Evolutionary conservation across 1,140 invertebrate species (phyloP), one percentile per base, ranked within the genome.

Genomic region (Asobara japonica): DNA sequence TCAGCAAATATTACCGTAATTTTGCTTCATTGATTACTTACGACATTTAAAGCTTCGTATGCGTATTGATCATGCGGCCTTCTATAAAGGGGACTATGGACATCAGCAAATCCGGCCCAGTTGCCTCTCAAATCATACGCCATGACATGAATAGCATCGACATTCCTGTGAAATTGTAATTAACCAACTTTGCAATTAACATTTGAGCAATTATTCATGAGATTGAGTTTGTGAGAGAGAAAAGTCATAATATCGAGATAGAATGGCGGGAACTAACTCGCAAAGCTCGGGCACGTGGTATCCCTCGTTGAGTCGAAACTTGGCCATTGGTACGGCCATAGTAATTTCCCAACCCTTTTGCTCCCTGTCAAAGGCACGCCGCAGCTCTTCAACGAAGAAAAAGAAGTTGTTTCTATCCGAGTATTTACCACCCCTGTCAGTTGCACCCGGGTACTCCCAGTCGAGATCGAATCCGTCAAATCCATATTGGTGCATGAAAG

Each of bases 51-150:
- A 82, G 92, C 94, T 82, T 95, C 94, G 79, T 96, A 96, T 30
- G 93, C 94, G 88, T 93, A 96, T 81, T 96, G 93, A 84, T 96
- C 95, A 76, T 94, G 92, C 0, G 94, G 94, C 70, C 95, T 86
- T 80, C 91, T 93, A 79, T 95, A 96, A 0, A 96, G 88, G 3
- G 95, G 94, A 78, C 94, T 95, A 79, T 96, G 95, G 0, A 93
- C 92, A 79, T 96, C 95, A 0, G 96, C 95, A 77, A 95, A 94
- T 38, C 94, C 94, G 5, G 94, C 95, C 96, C 96, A 97, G 78
- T 96, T 96, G 25, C 96, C 96, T 74, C 96, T 89, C 16, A 97
- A 88, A 87, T 97, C 96, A 81, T 98, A 98, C 0, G 95, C 90
- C 95, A 97, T 97, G 10, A 94, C 93, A 79, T 96, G 95, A 64